These are phyloP conservation scores for Eurytoma californica DNA, from an alignment of 2,888 invertebrate genomes.

Conservation along the genomic window DNA sequence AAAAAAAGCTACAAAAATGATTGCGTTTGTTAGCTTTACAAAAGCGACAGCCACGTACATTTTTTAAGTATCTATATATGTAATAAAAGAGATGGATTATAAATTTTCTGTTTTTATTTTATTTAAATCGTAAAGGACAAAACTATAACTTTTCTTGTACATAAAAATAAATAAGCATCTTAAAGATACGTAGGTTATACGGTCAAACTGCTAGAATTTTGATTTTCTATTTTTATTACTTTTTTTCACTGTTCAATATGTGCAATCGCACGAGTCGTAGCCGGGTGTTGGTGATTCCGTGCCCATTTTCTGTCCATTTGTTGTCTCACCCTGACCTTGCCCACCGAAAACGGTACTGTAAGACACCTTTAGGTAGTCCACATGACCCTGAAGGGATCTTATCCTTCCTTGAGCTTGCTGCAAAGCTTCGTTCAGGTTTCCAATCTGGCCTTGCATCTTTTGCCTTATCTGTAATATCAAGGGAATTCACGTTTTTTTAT, in stretches of 20 bases:
- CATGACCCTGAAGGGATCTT: slow-evolving; percentile 80
- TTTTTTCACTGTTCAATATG: slow-evolving; percentile 54
- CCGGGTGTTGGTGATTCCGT: slow-evolving; percentile 59
- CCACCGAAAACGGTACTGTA: slow-evolving; percentile 70
- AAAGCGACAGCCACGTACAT: slow-evolving; percentile 40
- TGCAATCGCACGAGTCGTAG: slow-evolving; percentile 71
- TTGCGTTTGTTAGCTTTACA: slow-evolving; percentile 35
- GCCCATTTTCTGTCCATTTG: slow-evolving; percentile 56
- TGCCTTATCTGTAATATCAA: slow-evolving; percentile 78
- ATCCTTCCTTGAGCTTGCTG: slow-evolving; percentile 82
- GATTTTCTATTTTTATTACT: neutral
- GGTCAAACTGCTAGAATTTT: slow-evolving; percentile 8
- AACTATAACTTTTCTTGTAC: neutral
- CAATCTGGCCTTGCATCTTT: slow-evolving; percentile 83
- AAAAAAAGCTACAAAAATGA: slow-evolving; percentile 8
- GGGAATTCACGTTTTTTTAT: slow-evolving; percentile 3
- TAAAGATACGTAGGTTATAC: neutral
- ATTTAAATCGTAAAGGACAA: neutral
- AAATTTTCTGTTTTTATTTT: slow-evolving; percentile 31
- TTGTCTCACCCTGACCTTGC: slow-evolving; percentile 62
- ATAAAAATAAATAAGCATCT: neutral
- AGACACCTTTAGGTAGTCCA: slow-evolving; percentile 78
- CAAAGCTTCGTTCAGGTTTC: slow-evolving; percentile 81
- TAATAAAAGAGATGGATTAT: slow-evolving; percentile 51
- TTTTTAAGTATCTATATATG: slow-evolving; percentile 52